Evolutionary conservation across 2,113 vertebrate species (phyloP).

Genomic region (Corapipo altera): DNA sequence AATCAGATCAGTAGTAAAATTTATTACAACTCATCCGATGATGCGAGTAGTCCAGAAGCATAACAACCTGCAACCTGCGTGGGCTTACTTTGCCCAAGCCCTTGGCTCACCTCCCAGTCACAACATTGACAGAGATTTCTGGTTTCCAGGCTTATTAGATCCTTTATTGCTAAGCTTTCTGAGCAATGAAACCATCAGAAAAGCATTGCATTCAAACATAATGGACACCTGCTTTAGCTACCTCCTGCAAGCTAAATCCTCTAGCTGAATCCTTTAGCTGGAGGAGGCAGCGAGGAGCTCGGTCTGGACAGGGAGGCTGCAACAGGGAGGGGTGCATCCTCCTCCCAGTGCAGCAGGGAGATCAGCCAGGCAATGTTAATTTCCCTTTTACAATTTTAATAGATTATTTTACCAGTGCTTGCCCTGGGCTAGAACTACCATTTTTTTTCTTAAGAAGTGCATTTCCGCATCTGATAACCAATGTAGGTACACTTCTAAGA

Average conservation of each 20-base stretch:
- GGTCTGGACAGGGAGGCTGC: too few species aligned
- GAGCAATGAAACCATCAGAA: not conserved
- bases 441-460: not conserved
- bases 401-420: not conserved
- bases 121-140: not conserved
- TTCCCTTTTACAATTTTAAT: not conserved
- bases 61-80: not conserved
- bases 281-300: rapidly evolving
- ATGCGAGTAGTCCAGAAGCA: not conserved
- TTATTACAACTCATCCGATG: not conserved
- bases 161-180: not conserved
- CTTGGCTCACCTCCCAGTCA: not conserved
- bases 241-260: not conserved
- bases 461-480: not conserved
- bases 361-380: not conserved
- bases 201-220: not conserved
- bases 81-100: not conserved
- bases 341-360: rapidly evolving
- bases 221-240: not conserved
- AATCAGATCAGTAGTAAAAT: not conserved
- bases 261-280: not conserved
- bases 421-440: not conserved
- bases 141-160: not conserved
- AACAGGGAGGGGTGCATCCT: rapidly evolving
- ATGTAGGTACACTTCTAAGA: rapidly evolving